Evolutionary conservation across 2,888 invertebrate species (phyloP).

Genomic region (Eupithecia insigniata): DNA sequence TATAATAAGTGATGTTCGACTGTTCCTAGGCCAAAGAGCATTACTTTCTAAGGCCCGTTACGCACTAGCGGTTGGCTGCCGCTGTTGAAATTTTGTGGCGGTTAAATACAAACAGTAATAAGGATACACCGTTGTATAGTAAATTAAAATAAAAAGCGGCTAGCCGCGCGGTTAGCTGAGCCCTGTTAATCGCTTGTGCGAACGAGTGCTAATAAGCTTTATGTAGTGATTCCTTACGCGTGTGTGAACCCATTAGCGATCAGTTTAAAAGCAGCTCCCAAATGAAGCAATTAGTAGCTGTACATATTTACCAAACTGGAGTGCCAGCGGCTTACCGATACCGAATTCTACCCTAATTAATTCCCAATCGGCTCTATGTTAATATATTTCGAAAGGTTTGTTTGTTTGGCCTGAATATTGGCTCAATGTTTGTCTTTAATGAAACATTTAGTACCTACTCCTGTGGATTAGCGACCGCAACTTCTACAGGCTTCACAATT

Average conservation of each 20-base stretch:
- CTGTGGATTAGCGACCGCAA: neutral
- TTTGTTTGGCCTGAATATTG: neutral
- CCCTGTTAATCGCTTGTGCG: too few species aligned
- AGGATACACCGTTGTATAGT: too few species aligned
- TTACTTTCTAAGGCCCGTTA: too few species aligned
- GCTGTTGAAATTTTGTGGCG: too few species aligned
- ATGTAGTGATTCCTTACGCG: neutral
- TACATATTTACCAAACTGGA: slow-evolving; percentile 17
- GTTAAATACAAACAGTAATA: too few species aligned
- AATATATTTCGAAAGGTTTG: slow-evolving; percentile 7
- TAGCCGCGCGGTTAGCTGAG: too few species aligned
- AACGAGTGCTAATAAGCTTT: neutral
- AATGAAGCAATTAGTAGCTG: slow-evolving; percentile 29
- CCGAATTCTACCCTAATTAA: slow-evolving; percentile 21
- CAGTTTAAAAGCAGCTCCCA: slow-evolving; percentile 20
- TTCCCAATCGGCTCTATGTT: slow-evolving; percentile 10
- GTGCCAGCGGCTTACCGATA: slow-evolving; percentile 15
- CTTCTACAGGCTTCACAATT: neutral
- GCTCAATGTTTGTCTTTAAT: neutral
- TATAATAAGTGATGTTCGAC: neutral
- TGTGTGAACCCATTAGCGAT: slow-evolving; percentile 12
- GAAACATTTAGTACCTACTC: neutral
- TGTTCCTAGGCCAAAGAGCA: neutral
- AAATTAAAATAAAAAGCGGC: too few species aligned
- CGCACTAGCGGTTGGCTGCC: too few species aligned